phyloP scores from a whole-genome alignment of 2,888 invertebrate genomes.

The Anarsia innoxiella region DNA sequence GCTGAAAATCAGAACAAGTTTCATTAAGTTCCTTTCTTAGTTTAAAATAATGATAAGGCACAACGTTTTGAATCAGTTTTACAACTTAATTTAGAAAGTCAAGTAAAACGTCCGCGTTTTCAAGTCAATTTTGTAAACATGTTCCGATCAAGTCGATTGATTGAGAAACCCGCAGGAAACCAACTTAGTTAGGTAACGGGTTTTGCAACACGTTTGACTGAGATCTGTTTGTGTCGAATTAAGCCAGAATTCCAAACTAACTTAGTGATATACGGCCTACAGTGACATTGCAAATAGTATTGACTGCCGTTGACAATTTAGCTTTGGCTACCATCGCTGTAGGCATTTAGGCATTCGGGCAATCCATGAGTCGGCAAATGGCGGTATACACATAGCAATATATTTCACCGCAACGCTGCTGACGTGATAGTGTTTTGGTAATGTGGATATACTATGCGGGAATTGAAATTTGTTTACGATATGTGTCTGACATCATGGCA shows the following conservation, averaged over 20 bases:
- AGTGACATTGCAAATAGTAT: conserved; percentile 7
- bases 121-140: too few relatives aligned
- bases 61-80: too few relatives aligned
- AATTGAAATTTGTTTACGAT: not conserved
- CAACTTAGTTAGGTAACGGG: too few relatives aligned
- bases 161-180: too few relatives aligned
- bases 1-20: too few relatives aligned
- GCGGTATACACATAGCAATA: not conserved
- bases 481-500: not conserved
- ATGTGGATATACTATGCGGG: not conserved
- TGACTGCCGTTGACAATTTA: conserved; percentile 8
- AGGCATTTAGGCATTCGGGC: conserved; percentile 4
- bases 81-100: too few relatives aligned
- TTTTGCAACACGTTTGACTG: too few relatives aligned
- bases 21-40: too few relatives aligned
- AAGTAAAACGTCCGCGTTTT: too few relatives aligned
- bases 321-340: not conserved
- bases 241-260: not conserved
- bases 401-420: not conserved
- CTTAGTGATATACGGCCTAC: conserved; percentile 5
- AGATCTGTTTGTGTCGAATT: too few relatives aligned
- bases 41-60: too few relatives aligned
- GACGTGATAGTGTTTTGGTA: conserved; percentile 1
- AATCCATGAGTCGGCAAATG: conserved; percentile 8
- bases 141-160: too few relatives aligned